Conservation (phyloP, 2,888 invertebrate species). For the Agonopterix heracliana region DNA sequence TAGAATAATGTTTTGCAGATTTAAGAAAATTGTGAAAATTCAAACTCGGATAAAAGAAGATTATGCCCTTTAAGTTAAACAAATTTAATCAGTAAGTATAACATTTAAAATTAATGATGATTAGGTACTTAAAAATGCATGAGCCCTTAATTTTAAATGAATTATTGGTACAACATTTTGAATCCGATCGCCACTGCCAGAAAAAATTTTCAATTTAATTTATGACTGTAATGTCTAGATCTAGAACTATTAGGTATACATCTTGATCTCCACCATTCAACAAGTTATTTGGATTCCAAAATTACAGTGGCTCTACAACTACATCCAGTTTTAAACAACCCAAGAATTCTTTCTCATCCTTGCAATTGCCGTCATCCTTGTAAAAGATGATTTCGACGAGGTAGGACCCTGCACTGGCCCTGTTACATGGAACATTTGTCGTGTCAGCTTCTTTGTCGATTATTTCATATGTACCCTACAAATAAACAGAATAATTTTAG, state of each 20-base stretch:
- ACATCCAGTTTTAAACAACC: slow-evolving; percentile 16
- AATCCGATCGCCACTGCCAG: too few species aligned
- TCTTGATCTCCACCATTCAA: not conserved
- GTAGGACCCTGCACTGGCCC: slow-evolving; percentile 36
- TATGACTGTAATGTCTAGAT: too few species aligned
- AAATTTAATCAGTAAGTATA: too few species aligned
- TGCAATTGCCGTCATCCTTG: slow-evolving; percentile 27
- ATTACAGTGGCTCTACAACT: not conserved
- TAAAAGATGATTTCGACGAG: slow-evolving; percentile 30
- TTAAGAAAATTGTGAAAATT: too few species aligned
- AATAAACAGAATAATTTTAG: not conserved
- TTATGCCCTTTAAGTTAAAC: too few species aligned
- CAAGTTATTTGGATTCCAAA: not conserved
- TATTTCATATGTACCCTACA: slow-evolving; percentile 36
- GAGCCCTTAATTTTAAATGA: too few species aligned
- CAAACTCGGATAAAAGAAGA: too few species aligned
- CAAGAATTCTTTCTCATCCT: slow-evolving; percentile 23
- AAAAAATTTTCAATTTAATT: too few species aligned
- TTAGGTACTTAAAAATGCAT: too few species aligned
- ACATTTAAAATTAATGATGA: too few species aligned
- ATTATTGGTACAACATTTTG: too few species aligned
- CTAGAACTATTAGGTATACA: not conserved
- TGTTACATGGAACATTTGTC: slow-evolving; percentile 34
- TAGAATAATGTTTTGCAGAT: too few species aligned
- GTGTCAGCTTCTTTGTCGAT: slow-evolving; percentile 30